These are phyloP conservation scores for Alethe castanea DNA, from an alignment of 2,113 vertebrate genomes.

Conservation along the genomic window DNA sequence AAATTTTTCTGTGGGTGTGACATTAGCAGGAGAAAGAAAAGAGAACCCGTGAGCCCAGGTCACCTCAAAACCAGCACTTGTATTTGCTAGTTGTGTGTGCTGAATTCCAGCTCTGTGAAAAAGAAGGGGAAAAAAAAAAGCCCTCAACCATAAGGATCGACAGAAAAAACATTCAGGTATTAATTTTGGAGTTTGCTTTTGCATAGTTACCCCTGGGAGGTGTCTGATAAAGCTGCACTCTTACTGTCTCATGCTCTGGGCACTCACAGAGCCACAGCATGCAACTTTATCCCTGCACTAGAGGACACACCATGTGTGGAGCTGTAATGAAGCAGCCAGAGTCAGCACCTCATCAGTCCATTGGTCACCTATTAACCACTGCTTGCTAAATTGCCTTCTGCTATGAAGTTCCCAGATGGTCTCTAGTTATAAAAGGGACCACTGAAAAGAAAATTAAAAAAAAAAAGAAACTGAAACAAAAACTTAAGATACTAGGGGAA, in stretches of 20 bases:
- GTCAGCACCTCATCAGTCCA: neutral
- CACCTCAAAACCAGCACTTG: neutral
- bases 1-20: neutral
- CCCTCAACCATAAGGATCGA: neutral
- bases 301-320: neutral
- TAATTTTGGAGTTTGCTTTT: neutral
- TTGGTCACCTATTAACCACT: neutral
- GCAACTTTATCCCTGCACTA: neutral
- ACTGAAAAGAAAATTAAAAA: neutral
- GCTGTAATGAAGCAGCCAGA: neutral
- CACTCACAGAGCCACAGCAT: neutral
- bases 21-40: neutral
- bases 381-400: neutral
- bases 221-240: neutral
- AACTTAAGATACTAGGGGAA: neutral
- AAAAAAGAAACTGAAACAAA: neutral
- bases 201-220: neutral
- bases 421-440: neutral
- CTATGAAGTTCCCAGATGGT: neutral
- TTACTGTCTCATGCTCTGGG: neutral
- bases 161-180: neutral
- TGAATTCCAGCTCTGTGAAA: neutral
- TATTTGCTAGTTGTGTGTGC: neutral
- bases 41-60: neutral
- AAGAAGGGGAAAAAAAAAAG: no score